Conservation (phyloP, 2,113 vertebrate genomes). For the Erpornis zantholeuca region DNA sequence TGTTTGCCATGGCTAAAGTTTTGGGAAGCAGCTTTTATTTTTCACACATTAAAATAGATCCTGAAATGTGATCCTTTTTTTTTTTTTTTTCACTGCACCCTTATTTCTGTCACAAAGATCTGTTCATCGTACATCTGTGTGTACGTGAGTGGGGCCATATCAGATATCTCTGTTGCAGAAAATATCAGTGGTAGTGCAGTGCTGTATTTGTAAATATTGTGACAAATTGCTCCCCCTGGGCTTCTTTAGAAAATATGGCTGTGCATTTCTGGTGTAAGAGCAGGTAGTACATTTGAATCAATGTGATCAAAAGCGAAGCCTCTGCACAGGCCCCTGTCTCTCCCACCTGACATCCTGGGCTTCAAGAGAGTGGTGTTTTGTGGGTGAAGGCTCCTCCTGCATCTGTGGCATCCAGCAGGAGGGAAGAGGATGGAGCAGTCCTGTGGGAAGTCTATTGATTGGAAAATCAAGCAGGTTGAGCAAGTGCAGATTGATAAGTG, state of each 20-base stretch:
- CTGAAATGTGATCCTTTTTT: background rate
- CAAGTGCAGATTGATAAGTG: background rate
- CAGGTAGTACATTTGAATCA: background rate
- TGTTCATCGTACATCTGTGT: background rate
- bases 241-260: background rate
- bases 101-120: background rate
- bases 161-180: background rate
- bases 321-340: background rate
- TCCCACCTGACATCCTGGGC: background rate
- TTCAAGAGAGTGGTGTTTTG: background rate
- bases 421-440: background rate
- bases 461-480: background rate
- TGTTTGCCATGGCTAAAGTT: background rate
- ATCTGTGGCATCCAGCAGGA: accelerated
- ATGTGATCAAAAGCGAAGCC: accelerated
- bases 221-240: background rate
- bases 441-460: background rate
- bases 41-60: background rate
- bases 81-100: background rate
- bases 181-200: background rate
- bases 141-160: accelerated
- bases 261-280: background rate
- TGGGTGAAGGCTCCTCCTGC: background rate
- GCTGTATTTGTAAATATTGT: background rate
- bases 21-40: slow-evolving; percentile 2